phyloP scores from a whole-genome alignment of 2,797 vertebrate genomes.

The Sus cebifrons region DNA sequence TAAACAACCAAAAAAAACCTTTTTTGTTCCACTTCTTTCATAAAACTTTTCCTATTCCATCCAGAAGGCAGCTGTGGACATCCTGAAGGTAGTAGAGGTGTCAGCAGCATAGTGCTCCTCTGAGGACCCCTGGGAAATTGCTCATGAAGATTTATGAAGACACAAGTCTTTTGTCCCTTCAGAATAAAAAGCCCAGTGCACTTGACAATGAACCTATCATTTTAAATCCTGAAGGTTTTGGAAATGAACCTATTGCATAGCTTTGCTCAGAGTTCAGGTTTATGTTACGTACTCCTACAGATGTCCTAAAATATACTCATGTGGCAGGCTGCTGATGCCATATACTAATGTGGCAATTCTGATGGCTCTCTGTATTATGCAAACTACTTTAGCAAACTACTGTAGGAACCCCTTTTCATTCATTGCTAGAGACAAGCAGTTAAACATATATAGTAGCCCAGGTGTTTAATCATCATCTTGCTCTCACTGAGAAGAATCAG shows the following conservation, averaged over 20 bases:
- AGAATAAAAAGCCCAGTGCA: slow-evolving; percentile 86
- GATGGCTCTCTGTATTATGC: slow-evolving; percentile 83
- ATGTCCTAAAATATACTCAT: slow-evolving; percentile 79
- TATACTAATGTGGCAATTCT: slow-evolving; percentile 80
- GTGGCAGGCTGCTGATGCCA: slow-evolving; percentile 67
- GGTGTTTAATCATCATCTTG: slow-evolving; percentile 25
- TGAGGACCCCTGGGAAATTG: slow-evolving; percentile 73
- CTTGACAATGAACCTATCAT: slow-evolving; percentile 88
- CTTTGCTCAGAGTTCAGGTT: slow-evolving; percentile 88
- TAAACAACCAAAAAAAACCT: slow-evolving; percentile 42
- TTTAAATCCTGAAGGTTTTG: slow-evolving; percentile 88
- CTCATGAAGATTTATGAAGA: slow-evolving; percentile 78
- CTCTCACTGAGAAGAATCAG: slow-evolving; percentile 37
- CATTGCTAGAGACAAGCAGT: slow-evolving; percentile 77
- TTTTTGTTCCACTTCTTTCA: neutral
- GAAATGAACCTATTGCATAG: slow-evolving; percentile 78
- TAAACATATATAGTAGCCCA: neutral
- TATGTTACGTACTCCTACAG: slow-evolving; percentile 80
- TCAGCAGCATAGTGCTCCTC: slow-evolving; percentile 51
- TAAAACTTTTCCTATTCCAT: neutral
- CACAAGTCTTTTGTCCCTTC: slow-evolving; percentile 85
- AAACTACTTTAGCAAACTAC: slow-evolving; percentile 81
- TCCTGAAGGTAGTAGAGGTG: slow-evolving; percentile 68
- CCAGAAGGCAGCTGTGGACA: slow-evolving; percentile 35
- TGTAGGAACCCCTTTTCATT: slow-evolving; percentile 83